Conservation (phyloP, 1,140 invertebrate genomes). For the Wiebesia pumilae region DNA sequence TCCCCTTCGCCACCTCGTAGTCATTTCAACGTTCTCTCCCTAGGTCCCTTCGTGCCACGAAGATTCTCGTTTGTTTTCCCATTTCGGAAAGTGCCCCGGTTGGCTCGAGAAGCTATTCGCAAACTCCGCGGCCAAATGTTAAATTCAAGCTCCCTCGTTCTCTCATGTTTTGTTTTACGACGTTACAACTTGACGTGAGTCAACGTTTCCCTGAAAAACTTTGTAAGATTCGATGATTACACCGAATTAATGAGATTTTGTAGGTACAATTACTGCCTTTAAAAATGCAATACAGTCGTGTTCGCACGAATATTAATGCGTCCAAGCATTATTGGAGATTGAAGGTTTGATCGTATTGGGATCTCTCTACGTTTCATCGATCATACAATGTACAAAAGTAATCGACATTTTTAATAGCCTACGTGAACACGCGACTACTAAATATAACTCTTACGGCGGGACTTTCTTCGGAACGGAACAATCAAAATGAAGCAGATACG, state of each 20-base stretch:
- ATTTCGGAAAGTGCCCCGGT: conserved; percentile 58
- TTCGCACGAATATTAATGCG: too few relatives aligned
- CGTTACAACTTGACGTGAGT: conserved; percentile 22
- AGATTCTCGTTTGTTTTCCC: conserved; percentile 65
- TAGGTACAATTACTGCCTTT: background rate
- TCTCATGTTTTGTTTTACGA: conserved; percentile 44
- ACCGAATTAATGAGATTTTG: conserved; percentile 10
- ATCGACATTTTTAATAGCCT: background rate
- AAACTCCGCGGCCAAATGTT: conserved; percentile 48
- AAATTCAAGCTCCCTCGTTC: conserved; percentile 36
- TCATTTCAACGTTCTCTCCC: conserved; percentile 46
- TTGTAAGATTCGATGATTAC: conserved; percentile 35
- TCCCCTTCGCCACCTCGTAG: conserved; percentile 50
- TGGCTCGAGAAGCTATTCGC: conserved; percentile 59
- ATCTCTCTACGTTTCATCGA: background rate
- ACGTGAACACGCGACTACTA: background rate
- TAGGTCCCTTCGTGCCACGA: conserved; percentile 52
- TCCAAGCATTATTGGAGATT: background rate
- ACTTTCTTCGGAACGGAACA: background rate
- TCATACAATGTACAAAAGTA: background rate
- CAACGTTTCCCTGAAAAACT: conserved; percentile 10
- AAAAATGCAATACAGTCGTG: background rate
- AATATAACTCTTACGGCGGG: background rate
- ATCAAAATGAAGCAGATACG: background rate
- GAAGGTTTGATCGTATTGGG: background rate